Evolutionary conservation across 1,140 invertebrate genomes (phyloP).

Genomic region (Pogonognathellus flavescens): DNA sequence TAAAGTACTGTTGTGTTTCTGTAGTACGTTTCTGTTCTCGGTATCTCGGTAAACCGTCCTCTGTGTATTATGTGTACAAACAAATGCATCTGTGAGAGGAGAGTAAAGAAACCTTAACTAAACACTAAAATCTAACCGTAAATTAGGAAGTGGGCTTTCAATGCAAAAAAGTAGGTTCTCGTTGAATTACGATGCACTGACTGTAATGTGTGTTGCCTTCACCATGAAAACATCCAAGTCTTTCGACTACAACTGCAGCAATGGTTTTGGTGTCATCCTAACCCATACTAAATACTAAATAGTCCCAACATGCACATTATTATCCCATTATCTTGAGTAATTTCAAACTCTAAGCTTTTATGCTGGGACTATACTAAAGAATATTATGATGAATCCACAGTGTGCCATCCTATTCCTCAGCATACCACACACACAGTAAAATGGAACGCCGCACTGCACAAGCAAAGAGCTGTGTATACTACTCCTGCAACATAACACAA

Average conservation of each 20-base stretch:
- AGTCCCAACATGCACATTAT: conserved; percentile 1
- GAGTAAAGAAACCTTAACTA: background rate
- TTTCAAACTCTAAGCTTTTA: background rate
- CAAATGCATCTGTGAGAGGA: background rate
- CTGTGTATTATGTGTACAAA: background rate
- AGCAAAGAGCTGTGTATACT: no score
- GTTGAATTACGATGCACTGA: background rate
- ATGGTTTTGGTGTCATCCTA: conserved; percentile 17
- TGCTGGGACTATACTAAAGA: background rate
- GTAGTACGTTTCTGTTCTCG: background rate
- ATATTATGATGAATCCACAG: background rate
- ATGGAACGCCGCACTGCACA: no score
- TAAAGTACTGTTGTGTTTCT: conserved; percentile 9
- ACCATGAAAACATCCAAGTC: background rate
- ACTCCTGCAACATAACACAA: no score
- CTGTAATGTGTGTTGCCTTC: background rate
- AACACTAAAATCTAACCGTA: conserved; percentile 26
- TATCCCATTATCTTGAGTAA: conserved; percentile 24
- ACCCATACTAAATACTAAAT: conserved; percentile 22
- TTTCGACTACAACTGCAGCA: background rate
- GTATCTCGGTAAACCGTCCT: background rate
- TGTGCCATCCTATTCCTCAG: background rate
- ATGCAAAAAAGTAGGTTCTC: conserved; percentile 32
- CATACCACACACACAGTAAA: no score
- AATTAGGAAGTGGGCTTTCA: conserved; percentile 46